phyloP scores from a whole-genome alignment of 2,797 vertebrate genomes.

The Chromobotia macracanthus region DNA sequence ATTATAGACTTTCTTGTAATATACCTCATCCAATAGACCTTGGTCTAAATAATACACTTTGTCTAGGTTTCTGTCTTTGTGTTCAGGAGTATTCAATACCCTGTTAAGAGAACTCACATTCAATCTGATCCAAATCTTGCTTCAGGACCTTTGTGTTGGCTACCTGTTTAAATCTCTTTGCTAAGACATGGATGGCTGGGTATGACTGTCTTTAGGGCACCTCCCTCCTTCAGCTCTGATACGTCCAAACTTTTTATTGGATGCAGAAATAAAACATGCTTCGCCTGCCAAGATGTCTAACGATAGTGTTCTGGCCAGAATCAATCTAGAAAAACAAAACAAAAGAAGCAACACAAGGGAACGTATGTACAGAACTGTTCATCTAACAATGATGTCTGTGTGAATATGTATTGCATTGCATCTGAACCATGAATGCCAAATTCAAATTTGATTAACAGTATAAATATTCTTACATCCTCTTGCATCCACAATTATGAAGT shows the following conservation, averaged over 20 bases:
- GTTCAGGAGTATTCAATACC: background rate
- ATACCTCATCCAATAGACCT: background rate
- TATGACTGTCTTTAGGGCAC: conserved; percentile 16
- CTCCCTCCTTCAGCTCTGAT: conserved; percentile 14
- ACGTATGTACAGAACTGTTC: background rate
- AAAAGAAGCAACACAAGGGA: conserved; percentile 16
- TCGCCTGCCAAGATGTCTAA: conserved; percentile 37
- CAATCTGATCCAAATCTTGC: background rate
- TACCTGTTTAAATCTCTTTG: conserved; percentile 19
- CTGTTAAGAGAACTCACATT: background rate
- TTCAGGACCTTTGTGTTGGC: background rate
- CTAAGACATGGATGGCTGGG: background rate
- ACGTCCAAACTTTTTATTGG: conserved; percentile 33
- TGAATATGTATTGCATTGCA: background rate
- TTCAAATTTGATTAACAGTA: background rate
- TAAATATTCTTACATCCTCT: no score
- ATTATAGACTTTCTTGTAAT: background rate
- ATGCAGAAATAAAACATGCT: conserved; percentile 40
- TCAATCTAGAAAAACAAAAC: conserved; percentile 27
- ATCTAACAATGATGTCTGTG: background rate
- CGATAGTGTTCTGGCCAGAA: conserved; percentile 20
- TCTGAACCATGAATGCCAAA: background rate
- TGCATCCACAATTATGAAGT: no score
- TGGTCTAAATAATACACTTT: background rate
- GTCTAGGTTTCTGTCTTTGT: background rate